Evolutionary conservation across 2,797 vertebrate genomes (phyloP), one percentile per base, ranked within the genome.

Genomic region (Micropoecilia bifurca): DNA sequence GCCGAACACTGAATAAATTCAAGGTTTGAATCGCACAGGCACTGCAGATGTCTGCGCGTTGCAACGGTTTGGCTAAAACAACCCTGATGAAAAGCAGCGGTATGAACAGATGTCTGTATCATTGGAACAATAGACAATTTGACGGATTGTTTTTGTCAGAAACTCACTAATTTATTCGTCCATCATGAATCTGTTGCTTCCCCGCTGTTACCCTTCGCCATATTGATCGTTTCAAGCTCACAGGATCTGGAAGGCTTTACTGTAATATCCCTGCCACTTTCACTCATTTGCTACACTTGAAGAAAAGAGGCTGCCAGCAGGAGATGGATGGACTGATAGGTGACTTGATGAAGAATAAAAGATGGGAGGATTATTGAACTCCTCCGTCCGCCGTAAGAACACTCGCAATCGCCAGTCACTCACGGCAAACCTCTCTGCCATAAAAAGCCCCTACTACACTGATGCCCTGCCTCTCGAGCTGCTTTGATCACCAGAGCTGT

Each of bases 401-500:
- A 59, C 46, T 76, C 7, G 47, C 79, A 81, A 2, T 57, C 3
- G 12, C 78, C 75, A 66, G 69, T 80, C 79, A 57, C 59, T 79
- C 59, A 41, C 30, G 71, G 76, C n/a, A 39, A 81, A 83, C 69
- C 48, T 78, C 48, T 82, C 74, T 71, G 36, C 3, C 45, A 74
- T 53, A 68, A 53, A 76, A 84, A 82, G 83, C 73, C 50, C 55
- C 46, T 83, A 63, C 22, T 53, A 77, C 77, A 74, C 47, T 20
- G 69, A 82, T 63, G 33, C 85, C 72, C 81, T 79, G 47, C 71
- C 61, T 85, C 75, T 72, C 46, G 55, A 7, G 78, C 47, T 73
- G 25, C 81, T 88, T 85, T 88, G 75, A 86, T 87, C 82, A 73
- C 41, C 45, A 28, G 69, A 59, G 69, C 80, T 85, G 85, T 88